These are phyloP conservation scores for Caenorhabditis sp. DNA, from an alignment of 2,888 invertebrate genomes.

Conservation along the genomic window DNA sequence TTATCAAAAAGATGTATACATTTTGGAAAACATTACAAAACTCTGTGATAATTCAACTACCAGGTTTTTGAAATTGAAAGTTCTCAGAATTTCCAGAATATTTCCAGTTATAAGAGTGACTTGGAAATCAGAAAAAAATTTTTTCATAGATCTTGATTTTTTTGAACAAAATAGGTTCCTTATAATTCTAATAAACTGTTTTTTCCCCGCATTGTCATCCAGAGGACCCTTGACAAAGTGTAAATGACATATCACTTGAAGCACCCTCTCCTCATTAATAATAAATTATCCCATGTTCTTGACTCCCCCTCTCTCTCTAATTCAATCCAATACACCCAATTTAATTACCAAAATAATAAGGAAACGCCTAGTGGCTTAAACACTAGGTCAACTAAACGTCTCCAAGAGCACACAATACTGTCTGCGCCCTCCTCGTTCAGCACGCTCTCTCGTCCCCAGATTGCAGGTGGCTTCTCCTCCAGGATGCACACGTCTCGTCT, in stretches of 20 bases:
- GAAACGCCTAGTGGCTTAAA: conserved; percentile 45
- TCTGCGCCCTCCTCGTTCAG: conserved; percentile 21
- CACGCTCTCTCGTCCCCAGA: conserved; percentile 1
- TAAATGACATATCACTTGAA: conserved; percentile 23
- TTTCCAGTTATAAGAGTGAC: too few relatives aligned
- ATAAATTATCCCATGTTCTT: conserved; percentile 20
- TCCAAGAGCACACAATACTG: conserved; percentile 27
- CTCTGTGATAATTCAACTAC: too few relatives aligned
- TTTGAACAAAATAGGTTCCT: too few relatives aligned
- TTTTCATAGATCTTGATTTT: too few relatives aligned
- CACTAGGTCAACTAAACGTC: conserved; percentile 44
- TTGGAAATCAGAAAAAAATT: too few relatives aligned
- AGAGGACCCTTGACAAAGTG: background rate
- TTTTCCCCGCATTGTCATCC: background rate
- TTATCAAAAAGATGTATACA: too few relatives aligned
- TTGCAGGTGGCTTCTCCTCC: conserved; percentile 56
- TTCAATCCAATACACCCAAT: background rate
- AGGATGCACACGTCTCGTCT: conserved; percentile 49
- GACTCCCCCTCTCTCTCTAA: conserved; percentile 7
- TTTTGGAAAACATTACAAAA: too few relatives aligned
- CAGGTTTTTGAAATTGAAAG: too few relatives aligned
- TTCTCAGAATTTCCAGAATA: too few relatives aligned
- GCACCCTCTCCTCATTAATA: background rate
- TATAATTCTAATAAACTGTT: too few relatives aligned
- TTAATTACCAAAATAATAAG: conserved; percentile 47